Percentiles rank a stretch among this genome's conserved stretches.
Evolutionary conservation across 2,888 invertebrate genomes (phyloP).

Genomic region (Nematopogon swammerdamellus): DNA sequence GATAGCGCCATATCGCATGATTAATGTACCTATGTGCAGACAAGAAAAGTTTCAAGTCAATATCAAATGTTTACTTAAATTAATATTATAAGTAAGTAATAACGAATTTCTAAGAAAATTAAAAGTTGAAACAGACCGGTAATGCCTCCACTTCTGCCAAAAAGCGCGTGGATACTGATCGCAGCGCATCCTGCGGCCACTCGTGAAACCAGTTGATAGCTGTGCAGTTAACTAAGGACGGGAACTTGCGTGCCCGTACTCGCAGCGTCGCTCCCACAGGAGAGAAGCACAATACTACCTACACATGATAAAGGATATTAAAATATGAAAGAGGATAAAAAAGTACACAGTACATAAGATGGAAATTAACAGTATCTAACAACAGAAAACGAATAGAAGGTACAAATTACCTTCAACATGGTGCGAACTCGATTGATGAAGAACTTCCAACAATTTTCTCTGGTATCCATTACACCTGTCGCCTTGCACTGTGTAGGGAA

Average conservation of each 20-base stretch:
- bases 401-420: constrained; percentile 61
- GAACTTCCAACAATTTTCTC: constrained; percentile 94
- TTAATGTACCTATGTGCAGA: too few relatives aligned
- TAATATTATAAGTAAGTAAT: too few relatives aligned
- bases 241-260: constrained; percentile 87
- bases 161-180: constrained; percentile 84
- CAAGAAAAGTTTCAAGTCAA: too few relatives aligned
- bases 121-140: constrained; percentile 62
- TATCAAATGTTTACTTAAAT: too few relatives aligned
- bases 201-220: constrained; percentile 97
- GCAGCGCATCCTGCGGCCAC: constrained; percentile 90
- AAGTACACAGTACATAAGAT: too few relatives aligned
- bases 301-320: constrained; percentile 2
- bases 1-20: too few relatives aligned
- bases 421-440: constrained; percentile 88
- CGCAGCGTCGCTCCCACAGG: constrained; percentile 90
- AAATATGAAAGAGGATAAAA: background rate
- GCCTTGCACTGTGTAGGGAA: constrained; percentile 49
- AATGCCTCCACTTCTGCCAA: constrained; percentile 72
- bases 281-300: constrained; percentile 87
- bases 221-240: constrained; percentile 89
- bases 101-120: too few relatives aligned
- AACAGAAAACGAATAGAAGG: too few relatives aligned
- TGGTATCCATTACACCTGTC: constrained; percentile 76
- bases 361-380: too few relatives aligned